A percentile compares a stretch with the other conserved stretches of the same genome.
These are phyloP conservation scores for Bombus impatiens DNA, from an alignment of 1,140 invertebrate genomes.

Conservation along the genomic window DNA sequence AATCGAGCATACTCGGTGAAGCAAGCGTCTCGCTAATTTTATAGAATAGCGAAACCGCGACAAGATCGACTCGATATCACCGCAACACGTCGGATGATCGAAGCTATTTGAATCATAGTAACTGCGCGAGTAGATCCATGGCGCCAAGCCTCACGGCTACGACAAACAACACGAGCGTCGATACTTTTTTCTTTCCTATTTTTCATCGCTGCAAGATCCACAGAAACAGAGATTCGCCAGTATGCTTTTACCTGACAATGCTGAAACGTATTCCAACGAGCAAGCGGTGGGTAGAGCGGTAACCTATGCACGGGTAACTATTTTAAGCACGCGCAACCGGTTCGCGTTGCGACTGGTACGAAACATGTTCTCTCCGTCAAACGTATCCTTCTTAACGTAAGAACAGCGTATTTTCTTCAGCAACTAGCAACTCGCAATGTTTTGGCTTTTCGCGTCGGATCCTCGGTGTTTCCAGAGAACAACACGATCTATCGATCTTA, in stretches of 20 bases:
- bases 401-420: neutral
- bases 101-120: neutral
- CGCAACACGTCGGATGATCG: neutral
- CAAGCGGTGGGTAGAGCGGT: conserved; percentile 52
- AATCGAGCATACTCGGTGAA: neutral
- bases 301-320: conserved; percentile 79
- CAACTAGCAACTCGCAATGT: too few relatives aligned
- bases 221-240: neutral
- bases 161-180: neutral
- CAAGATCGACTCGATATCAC: neutral
- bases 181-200: neutral
- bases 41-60: neutral
- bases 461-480: neutral
- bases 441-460: neutral
- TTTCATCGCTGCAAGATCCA: neutral
- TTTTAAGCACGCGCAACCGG: conserved; percentile 81
- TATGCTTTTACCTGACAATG: conserved; percentile 58
- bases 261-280: conserved; percentile 51
- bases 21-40: neutral
- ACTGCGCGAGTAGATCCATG: neutral
- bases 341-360: conserved; percentile 74
- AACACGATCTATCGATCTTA: neutral
- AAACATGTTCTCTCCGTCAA: conserved; percentile 70
- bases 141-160: neutral
- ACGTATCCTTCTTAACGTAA: conserved; percentile 49